Base-by-base conservation (phyloP, 2,797 vertebrate genomes). In the Anabacerthia variegaticeps region DNA sequence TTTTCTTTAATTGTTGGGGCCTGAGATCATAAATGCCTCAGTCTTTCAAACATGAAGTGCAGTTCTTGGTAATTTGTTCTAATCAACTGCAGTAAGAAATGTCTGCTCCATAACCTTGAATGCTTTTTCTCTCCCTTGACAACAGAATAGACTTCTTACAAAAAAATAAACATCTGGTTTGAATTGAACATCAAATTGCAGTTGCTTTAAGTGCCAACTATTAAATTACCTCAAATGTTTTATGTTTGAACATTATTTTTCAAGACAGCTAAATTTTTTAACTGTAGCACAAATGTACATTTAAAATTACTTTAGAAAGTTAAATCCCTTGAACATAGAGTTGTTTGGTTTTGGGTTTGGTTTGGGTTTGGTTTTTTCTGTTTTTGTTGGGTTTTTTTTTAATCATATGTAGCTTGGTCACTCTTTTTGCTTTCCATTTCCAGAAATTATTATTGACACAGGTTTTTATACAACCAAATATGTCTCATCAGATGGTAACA, bases 171-270 rank as follows among this genome's bases (percentile, higher is more conserved):
- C 96, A 96, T 97, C 95, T 98, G 97, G 97, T 97, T 97, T 96
- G 92, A 97, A 93, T 97, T 97, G 92, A 95, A 94, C 92, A 96
- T 97, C 96, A 97, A 97, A 97, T 96, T 97, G 94, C 79, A 94
- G 94, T 95, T 96, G 85, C 84, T 96, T 97, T 90, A 95, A 91
- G 82, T 96, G 96, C 96, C 95, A 97, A 94, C 93, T 96, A 93
- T 97, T 94, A 95, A 95, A 90, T 95, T 97, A 96, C 92, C 86
- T 97, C 92, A 81, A 96, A 92, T 96, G 94, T 72, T 95, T 97
- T 77, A 95, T 88, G 67, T 96, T 66, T 89, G 87, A 95, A 93
- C 88, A 80, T 94, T 88, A 75, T 86, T 90, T 96, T 95, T 94
- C 80, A 85, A 85, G 74, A 93, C 86, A 86, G 49, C 37, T 81